Evolutionary conservation across 2,797 vertebrate genomes (phyloP), one percentile per base, ranked within the genome.

Genomic region (Zonotrichia albicollis): DNA sequence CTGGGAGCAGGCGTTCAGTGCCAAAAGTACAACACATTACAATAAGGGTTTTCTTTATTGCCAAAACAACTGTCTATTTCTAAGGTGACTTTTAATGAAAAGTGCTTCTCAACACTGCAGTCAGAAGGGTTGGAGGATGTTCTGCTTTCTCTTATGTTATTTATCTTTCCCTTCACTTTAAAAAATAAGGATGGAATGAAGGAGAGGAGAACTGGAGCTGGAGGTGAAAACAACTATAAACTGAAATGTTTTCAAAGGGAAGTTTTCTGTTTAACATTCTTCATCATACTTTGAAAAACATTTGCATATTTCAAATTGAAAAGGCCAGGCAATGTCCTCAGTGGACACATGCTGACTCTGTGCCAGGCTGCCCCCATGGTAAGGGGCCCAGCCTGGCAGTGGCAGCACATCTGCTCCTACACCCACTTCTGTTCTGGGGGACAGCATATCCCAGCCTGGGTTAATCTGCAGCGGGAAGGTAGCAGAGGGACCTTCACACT

Each of bases 181-280:
- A 45, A 89, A 89, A 80, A 62, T 27, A 18, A 78, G 27, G 27
- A 25, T 16, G 32, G 30, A 68, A 8, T 38, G 34, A 68, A 48
- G 20, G 22, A 84, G 11, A 43, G 20, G 25, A 82, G 42, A 75
- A 36, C 12, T 14, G 4, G 42, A 61, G 20, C 11, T 73, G 46
- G 32, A 91, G 40, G 21, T 79, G 27, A 89, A 65, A 60, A 83
- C 68, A 25, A 72, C 36, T 1, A 6, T 16, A 50, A 74, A 64
- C 17, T 71, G 20, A 64, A 84, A 70, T 50, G 10, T 92, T 93
- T 80, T 67, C 46, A 60, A 55, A 76, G 22, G 30, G 22, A 90
- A 81, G 36, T 16, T 46, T 90, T 90, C 62, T 76, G 6, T 89
- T 91, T 85, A 71, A 22, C 16, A 67, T 83, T 89, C 40, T 91